These are phyloP conservation scores for Erynnis tages DNA, from an alignment of 2,888 invertebrate species.

Conservation along the genomic window DNA sequence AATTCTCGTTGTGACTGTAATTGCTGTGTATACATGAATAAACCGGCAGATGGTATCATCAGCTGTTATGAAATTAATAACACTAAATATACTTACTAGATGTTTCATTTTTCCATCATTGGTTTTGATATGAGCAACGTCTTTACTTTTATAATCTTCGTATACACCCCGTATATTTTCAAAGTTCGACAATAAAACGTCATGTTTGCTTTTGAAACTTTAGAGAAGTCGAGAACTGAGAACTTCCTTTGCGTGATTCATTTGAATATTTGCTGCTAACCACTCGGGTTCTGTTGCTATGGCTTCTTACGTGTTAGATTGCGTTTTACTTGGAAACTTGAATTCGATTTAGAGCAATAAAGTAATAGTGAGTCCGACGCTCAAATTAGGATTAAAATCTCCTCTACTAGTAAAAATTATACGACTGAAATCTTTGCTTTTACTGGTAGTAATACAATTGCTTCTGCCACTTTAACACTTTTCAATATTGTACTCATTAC, in stretches of 20 bases:
- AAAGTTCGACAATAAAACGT: slow-evolving; percentile 60
- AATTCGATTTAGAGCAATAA: slow-evolving; percentile 70
- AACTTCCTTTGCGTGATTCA: slow-evolving; percentile 25
- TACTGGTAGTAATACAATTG: slow-evolving; percentile 8
- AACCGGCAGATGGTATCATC: slow-evolving; percentile 30
- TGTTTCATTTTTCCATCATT: slow-evolving; percentile 15
- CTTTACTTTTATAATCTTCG: slow-evolving; percentile 34
- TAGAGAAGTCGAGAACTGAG: slow-evolving; percentile 14
- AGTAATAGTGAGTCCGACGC: slow-evolving; percentile 58
- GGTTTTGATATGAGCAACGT: slow-evolving; percentile 13
- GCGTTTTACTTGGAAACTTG: slow-evolving; percentile 38
- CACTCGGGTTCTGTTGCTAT: slow-evolving; percentile 28
- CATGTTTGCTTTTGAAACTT: slow-evolving; percentile 22
- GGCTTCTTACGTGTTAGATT: slow-evolving; percentile 30
- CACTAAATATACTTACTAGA: slow-evolving; percentile 23
- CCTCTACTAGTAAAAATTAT: slow-evolving; percentile 49
- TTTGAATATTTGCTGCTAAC: slow-evolving; percentile 27
- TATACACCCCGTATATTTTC: slow-evolving; percentile 47
- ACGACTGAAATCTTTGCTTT: slow-evolving; percentile 25
- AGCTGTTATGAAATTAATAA: slow-evolving; percentile 29
- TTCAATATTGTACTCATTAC: neutral
- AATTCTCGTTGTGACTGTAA: slow-evolving; percentile 13
- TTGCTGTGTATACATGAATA: slow-evolving; percentile 14
- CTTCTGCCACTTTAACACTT: slow-evolving; percentile 3
- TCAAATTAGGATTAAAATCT: slow-evolving; percentile 66